These are phyloP conservation scores for Lonchura striata DNA, from an alignment of 2,113 vertebrate genomes.

Conservation along the genomic window DNA sequence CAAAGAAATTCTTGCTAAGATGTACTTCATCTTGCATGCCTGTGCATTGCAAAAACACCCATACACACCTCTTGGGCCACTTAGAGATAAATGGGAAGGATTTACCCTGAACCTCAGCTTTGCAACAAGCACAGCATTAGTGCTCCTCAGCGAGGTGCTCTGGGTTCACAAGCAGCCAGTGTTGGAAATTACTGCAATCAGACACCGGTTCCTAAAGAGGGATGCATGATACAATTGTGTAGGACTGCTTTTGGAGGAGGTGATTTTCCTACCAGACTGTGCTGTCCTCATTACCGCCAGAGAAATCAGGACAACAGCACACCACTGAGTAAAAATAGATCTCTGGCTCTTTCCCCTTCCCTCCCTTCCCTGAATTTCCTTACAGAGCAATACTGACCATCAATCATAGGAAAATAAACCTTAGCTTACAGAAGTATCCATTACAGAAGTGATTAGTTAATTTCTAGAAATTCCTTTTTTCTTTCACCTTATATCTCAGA, in stretches of 20 bases:
- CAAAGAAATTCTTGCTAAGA: neutral
- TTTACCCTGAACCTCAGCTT: neutral
- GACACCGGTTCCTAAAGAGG: constrained; percentile 45
- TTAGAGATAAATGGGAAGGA: neutral
- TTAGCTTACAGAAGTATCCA: neutral
- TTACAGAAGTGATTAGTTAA: neutral
- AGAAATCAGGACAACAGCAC: constrained; percentile 77
- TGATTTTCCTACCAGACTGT: constrained; percentile 39
- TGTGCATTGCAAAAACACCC: neutral
- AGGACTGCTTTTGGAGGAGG: constrained; percentile 67
- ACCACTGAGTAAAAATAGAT: constrained; percentile 77
- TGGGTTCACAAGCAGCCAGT: neutral
- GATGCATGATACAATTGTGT: constrained; percentile 53
- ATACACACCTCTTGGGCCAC: neutral
- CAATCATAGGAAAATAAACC: neutral
- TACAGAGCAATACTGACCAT: neutral
- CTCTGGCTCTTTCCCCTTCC: constrained; percentile 31
- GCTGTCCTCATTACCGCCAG: constrained; percentile 74
- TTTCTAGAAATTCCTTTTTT: neutral
- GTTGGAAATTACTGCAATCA: neutral
- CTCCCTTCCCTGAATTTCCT: neutral
- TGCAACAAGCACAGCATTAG: neutral
- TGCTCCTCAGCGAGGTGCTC: neutral
- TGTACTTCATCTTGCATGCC: neutral
- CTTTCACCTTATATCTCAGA: neutral